Conservation (phyloP, 1,140 invertebrate species). For the Leptonema lineaticorne region DNA sequence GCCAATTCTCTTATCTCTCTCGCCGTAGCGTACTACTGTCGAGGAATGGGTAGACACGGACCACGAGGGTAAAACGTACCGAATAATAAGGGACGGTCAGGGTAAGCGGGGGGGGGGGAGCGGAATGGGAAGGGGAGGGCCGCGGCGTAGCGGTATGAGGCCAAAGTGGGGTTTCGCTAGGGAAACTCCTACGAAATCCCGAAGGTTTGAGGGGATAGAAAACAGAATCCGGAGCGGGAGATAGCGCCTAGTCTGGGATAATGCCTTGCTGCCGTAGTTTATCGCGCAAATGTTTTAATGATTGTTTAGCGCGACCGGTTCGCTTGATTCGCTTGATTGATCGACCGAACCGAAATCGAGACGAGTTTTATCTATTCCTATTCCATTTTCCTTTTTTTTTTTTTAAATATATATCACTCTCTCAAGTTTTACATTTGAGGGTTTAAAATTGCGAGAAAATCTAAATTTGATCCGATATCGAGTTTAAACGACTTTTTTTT, state of each 20-base stretch:
- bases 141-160: too few relatives aligned
- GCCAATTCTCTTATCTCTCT: conserved; percentile 81
- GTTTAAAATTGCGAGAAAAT: too few relatives aligned
- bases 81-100: conserved; percentile 32
- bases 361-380: neutral
- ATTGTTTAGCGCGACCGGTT: conserved; percentile 34
- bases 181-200: too few relatives aligned
- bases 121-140: neutral
- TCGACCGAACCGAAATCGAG: conserved; percentile 14
- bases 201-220: conserved; percentile 39
- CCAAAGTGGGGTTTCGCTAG: neutral
- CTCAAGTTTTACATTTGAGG: too few relatives aligned
- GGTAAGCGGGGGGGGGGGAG: conserved; percentile 40
- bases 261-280: conserved; percentile 28
- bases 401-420: too few relatives aligned
- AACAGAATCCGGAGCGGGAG: conserved; percentile 45
- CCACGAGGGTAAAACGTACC: conserved; percentile 39
- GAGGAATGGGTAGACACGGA: conserved; percentile 35
- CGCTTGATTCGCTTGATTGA: conserved; percentile 23
- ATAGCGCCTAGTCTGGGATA: conserved; percentile 28
- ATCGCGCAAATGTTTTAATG: conserved; percentile 42
- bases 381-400: too few relatives aligned
- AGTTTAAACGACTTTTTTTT: too few relatives aligned
- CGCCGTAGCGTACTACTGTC: conserved; percentile 53
- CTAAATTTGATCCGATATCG: too few relatives aligned